Conservation (phyloP, 2,797 vertebrate species). For the Lithobates pipiens region DNA sequence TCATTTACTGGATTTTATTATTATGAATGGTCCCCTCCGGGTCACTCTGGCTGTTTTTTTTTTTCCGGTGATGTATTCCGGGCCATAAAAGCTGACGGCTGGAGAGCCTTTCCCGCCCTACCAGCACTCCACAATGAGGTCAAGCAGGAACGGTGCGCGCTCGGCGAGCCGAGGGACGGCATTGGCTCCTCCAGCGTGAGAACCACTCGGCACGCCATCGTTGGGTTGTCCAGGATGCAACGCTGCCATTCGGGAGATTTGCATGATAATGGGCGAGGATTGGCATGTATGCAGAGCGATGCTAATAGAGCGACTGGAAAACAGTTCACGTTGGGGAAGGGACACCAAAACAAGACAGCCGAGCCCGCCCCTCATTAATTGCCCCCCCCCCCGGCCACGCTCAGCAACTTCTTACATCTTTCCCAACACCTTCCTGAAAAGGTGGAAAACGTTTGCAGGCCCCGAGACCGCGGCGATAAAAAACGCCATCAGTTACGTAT, state of each 20-base stretch:
- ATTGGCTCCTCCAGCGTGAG: constrained; percentile 80
- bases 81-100: constrained; percentile 36
- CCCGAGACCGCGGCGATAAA: too few relatives aligned
- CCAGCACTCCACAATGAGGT: constrained; percentile 53
- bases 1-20: too few relatives aligned
- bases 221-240: constrained; percentile 76
- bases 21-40: too few relatives aligned
- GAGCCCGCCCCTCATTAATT: background rate
- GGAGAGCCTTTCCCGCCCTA: constrained; percentile 11
- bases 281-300: constrained; percentile 79
- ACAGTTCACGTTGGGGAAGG: background rate
- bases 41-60: background rate
- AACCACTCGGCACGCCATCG: constrained; percentile 73
- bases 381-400: background rate
- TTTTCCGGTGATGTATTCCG: constrained; percentile 23
- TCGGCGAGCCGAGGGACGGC: constrained; percentile 60
- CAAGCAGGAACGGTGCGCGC: constrained; percentile 44
- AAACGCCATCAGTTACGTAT: too few relatives aligned
- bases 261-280: constrained; percentile 76
- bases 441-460: too few relatives aligned
- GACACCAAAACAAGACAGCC: background rate
- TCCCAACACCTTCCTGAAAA: background rate
- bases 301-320: constrained; percentile 70
- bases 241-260: constrained; percentile 79
- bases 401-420: background rate